Evolutionary conservation across 1,140 invertebrate species (phyloP).

Genomic region (Heliconius hewitsoni): DNA sequence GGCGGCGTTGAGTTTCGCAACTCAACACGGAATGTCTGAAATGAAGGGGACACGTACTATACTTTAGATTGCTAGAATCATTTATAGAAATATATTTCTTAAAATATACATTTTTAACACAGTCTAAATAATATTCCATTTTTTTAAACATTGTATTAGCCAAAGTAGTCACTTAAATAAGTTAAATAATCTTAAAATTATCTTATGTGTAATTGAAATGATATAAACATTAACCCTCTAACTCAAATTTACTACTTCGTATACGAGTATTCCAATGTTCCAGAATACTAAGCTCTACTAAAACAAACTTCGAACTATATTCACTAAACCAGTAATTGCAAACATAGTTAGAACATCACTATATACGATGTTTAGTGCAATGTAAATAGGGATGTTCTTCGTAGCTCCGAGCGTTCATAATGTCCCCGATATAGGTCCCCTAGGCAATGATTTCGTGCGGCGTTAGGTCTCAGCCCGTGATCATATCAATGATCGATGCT

Average conservation of each 20-base stretch:
- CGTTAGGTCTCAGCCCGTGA: constrained; percentile 13
- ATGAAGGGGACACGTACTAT: too few species aligned
- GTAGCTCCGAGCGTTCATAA: constrained; percentile 4
- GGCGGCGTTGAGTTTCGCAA: too few species aligned
- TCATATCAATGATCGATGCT: constrained; percentile 26
- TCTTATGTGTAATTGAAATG: too few species aligned
- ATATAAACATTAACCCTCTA: background rate
- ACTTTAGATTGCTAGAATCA: too few species aligned
- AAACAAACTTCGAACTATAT: background rate
- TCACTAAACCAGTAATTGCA: constrained; percentile 2
- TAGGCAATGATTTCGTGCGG: constrained; percentile 13
- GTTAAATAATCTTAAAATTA: too few species aligned
- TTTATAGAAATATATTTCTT: too few species aligned
- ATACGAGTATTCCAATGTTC: background rate
- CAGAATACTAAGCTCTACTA: background rate
- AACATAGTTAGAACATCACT: constrained; percentile 5
- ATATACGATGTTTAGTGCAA: background rate
- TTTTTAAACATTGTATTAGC: too few species aligned
- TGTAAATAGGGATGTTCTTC: constrained; percentile 17
- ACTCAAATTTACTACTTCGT: background rate
- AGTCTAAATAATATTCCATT: too few species aligned
- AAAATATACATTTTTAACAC: too few species aligned
- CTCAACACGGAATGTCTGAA: too few species aligned
- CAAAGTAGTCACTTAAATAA: too few species aligned
- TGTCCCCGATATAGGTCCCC: constrained; percentile 16